phyloP scores from a whole-genome alignment of 2,113 vertebrate genomes.

The Dasyurus viverrinus region DNA sequence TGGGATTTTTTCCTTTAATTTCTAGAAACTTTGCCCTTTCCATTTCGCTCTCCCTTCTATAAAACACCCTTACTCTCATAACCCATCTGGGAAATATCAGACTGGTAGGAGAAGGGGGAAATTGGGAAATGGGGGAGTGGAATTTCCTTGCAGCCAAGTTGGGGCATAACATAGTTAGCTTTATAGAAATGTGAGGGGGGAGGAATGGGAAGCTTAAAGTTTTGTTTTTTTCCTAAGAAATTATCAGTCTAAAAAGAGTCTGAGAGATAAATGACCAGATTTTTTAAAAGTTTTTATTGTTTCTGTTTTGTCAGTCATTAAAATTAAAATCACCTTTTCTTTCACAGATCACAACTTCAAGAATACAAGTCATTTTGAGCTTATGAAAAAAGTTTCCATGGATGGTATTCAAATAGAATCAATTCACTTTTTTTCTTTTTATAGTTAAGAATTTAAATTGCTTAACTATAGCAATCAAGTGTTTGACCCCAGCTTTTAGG shows the following conservation, averaged over 20 bases:
- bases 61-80: not conserved
- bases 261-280: slow-evolving; percentile 59
- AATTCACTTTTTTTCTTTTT: not conserved
- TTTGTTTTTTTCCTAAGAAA: not conserved
- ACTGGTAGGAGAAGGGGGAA: slow-evolving; percentile 61
- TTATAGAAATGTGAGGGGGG: slow-evolving; percentile 56
- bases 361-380: not conserved
- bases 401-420: not conserved
- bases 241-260: slow-evolving; percentile 2
- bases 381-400: not conserved
- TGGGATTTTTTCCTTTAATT: slow-evolving; percentile 55
- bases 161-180: slow-evolving; percentile 52
- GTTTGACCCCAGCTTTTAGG: no score
- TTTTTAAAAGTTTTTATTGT: slow-evolving; percentile 5
- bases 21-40: slow-evolving; percentile 62
- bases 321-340: not conserved
- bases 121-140: slow-evolving; percentile 65
- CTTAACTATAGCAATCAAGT: no score
- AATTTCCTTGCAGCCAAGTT: slow-evolving; percentile 52
- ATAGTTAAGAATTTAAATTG: not conserved
- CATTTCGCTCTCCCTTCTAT: slow-evolving; percentile 36
- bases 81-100: slow-evolving; percentile 75
- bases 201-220: slow-evolving; percentile 16
- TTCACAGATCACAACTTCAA: not conserved
- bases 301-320: not conserved